These are phyloP conservation scores for Poecile montanus DNA, from an alignment of 2,797 vertebrate species.

Conservation along the genomic window DNA sequence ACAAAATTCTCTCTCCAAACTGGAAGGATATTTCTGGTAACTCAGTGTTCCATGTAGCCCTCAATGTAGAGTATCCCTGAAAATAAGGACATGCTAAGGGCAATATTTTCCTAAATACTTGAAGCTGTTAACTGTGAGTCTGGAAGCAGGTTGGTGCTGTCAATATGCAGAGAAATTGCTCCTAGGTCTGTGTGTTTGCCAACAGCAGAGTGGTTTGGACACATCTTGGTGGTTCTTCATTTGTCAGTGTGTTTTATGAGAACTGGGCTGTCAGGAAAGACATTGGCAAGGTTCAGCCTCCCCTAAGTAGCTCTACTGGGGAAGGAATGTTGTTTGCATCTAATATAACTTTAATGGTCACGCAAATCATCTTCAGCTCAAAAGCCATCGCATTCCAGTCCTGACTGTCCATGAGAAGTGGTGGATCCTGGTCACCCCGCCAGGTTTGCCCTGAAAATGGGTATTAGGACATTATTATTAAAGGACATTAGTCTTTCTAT, in stretches of 20 bases:
- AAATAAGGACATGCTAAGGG: background rate
- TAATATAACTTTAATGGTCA: background rate
- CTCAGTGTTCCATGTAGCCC: background rate
- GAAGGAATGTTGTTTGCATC: background rate
- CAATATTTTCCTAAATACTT: background rate
- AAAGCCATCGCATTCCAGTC: rapidly evolving
- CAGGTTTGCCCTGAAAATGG: background rate
- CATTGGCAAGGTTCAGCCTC: background rate
- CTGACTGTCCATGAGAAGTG: background rate
- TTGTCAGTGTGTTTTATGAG: background rate
- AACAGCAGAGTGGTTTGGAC: background rate
- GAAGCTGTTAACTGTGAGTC: background rate
- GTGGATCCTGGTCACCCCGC: background rate
- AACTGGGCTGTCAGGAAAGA: background rate
- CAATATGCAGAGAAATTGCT: background rate
- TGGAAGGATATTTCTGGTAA: background rate
- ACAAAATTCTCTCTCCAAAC: background rate
- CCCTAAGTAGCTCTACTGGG: background rate
- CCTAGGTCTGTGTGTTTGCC: background rate
- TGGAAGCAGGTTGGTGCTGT: background rate
- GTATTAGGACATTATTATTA: too few relatives aligned
- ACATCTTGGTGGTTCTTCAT: background rate
- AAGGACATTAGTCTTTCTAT: background rate
- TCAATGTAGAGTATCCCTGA: background rate
- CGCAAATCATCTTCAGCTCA: background rate